Base-by-base conservation (phyloP, 2,797 vertebrate genomes). In the Novumbra hubbsi region DNA sequence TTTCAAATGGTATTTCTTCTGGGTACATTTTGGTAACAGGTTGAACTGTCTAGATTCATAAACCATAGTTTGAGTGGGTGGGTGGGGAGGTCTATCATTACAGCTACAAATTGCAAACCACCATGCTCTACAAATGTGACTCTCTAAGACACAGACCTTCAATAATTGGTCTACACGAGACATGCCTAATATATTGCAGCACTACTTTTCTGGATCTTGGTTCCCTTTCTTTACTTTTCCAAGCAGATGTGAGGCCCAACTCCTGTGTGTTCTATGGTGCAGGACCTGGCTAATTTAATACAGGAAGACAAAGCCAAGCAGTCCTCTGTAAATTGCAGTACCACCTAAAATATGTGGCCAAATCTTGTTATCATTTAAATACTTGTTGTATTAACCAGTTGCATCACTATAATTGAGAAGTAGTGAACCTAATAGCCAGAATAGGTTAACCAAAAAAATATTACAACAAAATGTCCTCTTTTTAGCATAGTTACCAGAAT, bases 381-480 rank as follows among this genome's bases (percentile, higher is more conserved):
- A 60, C 8, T 55, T 19, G 55, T 12, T 60, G 55, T 27, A 24
- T 60, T 60, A 60, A 60, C 24, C 4, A 60, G 19, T 27, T 24
- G 2, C 11, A 60, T 60, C 24, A 60, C 24, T 27, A 24, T 5
- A 60, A 60, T 24, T 60, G 21, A 60, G 14, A 60, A 12, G 19
- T 21, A 27, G 9, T 14, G 21, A 3, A 27, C 4, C 11, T 24
- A 60, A 24, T 27, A 60, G 21, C 55, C 24, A 11, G 55, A 60
- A 11, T 1, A 12, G 12, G 55, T 24, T 27, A 27, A 38, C 34
- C 6, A 1, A 1, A 24, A 3, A 57, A n/a, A 57, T 21, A n/a
- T 14, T 57, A 9, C n/a, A 60, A 60, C 55, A 60, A 60, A 60
- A 60, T 60, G 55, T 60, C 55, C 55, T 60, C n/a, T 60, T 60